These are phyloP conservation scores for Nomia melanderi DNA, from an alignment of 1,140 invertebrate species.

Conservation along the genomic window DNA sequence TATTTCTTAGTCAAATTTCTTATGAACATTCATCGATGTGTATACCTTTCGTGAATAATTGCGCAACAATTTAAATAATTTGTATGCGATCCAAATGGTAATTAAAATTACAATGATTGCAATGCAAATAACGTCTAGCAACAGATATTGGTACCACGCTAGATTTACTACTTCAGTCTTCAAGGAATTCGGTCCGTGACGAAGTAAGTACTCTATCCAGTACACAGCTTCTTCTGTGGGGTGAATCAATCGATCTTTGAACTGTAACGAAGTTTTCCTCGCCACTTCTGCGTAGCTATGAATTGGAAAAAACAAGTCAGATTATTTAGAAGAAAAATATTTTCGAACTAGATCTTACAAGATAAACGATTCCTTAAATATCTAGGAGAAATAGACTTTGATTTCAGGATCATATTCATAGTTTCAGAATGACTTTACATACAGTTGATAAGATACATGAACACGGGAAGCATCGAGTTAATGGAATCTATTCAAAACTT, in stretches of 20 bases:
- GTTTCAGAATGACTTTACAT: not conserved
- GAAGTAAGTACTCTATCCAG: conserved; percentile 36
- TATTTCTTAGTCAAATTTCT: not conserved
- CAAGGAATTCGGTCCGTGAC: conserved; percentile 16
- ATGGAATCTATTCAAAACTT: conserved; percentile 6
- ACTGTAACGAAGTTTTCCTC: conserved; percentile 8
- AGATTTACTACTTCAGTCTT: conserved; percentile 5
- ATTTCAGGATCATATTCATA: too few relatives aligned
- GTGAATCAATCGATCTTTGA: conserved; percentile 29
- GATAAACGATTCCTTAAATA: too few relatives aligned
- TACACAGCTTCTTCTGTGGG: conserved; percentile 16
- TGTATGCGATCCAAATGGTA: not conserved
- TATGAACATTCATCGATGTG: not conserved
- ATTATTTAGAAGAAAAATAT: not conserved
- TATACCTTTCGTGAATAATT: too few relatives aligned
- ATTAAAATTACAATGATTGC: not conserved
- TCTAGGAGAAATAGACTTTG: too few relatives aligned
- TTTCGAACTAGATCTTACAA: too few relatives aligned
- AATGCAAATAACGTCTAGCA: conserved; percentile 10
- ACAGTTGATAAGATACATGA: not conserved
- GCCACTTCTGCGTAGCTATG: conserved; percentile 9
- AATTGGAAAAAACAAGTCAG: not conserved
- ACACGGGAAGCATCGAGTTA: not conserved
- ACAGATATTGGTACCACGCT: conserved; percentile 22
- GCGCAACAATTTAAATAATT: not conserved